These are phyloP conservation scores for Lasioglossum malachurum DNA, from an alignment of 2,888 invertebrate genomes.

Conservation along the genomic window DNA sequence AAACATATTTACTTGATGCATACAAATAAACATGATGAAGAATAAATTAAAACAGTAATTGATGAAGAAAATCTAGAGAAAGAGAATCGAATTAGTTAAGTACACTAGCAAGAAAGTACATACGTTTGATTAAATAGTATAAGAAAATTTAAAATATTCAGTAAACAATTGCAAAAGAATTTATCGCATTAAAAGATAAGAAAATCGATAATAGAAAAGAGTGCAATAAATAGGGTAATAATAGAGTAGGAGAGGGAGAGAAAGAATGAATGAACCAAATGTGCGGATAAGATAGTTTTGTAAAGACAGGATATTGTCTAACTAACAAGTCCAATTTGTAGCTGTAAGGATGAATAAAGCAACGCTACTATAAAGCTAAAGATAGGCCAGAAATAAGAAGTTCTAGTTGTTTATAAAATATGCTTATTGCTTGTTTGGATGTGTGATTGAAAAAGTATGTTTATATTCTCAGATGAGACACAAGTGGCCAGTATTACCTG, in stretches of 20 bases:
- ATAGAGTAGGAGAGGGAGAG: too few species aligned
- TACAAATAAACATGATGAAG: neutral
- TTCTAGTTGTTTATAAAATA: too few species aligned
- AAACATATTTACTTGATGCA: neutral
- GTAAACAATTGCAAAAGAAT: neutral
- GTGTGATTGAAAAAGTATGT: neutral
- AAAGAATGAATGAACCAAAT: too few species aligned
- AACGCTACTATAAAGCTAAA: too few species aligned
- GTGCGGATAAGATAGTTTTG: too few species aligned
- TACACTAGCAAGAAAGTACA: neutral
- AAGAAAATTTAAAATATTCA: neutral
- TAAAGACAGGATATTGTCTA: too few species aligned
- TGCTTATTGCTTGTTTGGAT: neutral
- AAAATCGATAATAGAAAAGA: neutral
- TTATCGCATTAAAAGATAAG: neutral
- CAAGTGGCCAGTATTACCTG: neutral
- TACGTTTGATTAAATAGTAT: neutral
- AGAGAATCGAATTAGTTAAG: neutral
- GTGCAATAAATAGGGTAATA: too few species aligned
- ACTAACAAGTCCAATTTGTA: too few species aligned
- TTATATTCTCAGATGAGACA: neutral
- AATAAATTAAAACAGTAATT: neutral
- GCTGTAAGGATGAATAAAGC: too few species aligned
- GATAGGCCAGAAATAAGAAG: too few species aligned
- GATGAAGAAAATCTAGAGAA: neutral